Percentiles rank a stretch among this genome's conserved stretches.
phyloP scores from a whole-genome alignment of 2,888 invertebrate species.

The Colletes collaris region DNA sequence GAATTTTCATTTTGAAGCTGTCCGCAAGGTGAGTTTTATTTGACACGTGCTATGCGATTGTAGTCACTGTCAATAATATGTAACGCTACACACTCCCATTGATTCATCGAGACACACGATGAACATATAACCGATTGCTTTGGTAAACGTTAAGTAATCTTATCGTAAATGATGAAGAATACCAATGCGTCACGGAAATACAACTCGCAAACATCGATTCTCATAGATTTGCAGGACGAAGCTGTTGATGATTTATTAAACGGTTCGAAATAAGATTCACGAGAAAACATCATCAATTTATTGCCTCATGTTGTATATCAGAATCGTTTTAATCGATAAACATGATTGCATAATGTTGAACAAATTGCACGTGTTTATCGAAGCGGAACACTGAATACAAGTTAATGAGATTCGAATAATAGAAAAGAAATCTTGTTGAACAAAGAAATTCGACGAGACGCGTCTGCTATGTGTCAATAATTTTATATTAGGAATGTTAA shows the following conservation, averaged over 20 bases:
- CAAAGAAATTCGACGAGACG: too few species aligned
- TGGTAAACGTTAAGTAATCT: conserved; percentile 60
- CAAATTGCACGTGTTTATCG: too few species aligned
- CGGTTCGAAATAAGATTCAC: background rate
- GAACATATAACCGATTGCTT: conserved; percentile 44
- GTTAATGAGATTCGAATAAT: too few species aligned
- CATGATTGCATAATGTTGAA: background rate
- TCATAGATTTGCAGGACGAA: conserved; percentile 8
- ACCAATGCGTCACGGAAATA: conserved; percentile 50
- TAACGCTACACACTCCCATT: background rate
- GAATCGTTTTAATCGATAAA: background rate
- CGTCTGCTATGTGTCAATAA: too few species aligned
- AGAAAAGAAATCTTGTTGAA: too few species aligned
- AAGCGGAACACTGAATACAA: too few species aligned
- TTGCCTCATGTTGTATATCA: too few species aligned
- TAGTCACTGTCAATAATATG: background rate
- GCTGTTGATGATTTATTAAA: background rate
- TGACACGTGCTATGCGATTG: background rate
- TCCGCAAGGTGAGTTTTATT: conserved; percentile 8
- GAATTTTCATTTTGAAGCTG: background rate
- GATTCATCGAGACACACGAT: conserved; percentile 21
- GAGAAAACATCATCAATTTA: background rate
- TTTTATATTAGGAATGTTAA: too few species aligned
- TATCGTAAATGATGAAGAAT: conserved; percentile 41
- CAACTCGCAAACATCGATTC: background rate